phyloP scores from a whole-genome alignment of 2,797 vertebrate species.

The Onychomys torridus region DNA sequence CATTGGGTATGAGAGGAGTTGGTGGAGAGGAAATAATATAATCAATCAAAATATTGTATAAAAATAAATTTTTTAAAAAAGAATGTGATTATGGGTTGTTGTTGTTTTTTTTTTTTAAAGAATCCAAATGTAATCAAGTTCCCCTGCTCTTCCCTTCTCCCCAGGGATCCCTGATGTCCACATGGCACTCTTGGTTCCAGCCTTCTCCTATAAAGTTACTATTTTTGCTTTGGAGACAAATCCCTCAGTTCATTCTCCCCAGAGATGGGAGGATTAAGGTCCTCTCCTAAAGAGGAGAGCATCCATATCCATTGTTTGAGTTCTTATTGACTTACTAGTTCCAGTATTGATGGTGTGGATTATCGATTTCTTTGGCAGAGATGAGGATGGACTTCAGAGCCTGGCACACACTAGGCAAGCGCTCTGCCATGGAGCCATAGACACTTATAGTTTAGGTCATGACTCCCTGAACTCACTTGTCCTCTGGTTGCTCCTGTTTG shows the following conservation, averaged over 20 bases:
- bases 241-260: neutral
- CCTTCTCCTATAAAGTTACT: neutral
- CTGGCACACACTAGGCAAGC: neutral
- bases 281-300: neutral
- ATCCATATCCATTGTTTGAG: neutral
- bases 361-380: neutral
- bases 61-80: neutral
- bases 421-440: neutral
- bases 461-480: neutral
- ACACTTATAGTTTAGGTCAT: neutral
- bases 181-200: neutral
- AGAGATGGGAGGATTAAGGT: neutral
- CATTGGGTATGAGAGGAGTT: neutral
- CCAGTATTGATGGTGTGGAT: neutral
- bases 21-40: neutral
- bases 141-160: neutral
- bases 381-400: neutral
- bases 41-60: neutral
- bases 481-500: neutral
- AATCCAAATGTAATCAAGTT: neutral
- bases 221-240: neutral
- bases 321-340: neutral
- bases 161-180: neutral
- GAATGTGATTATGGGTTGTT: neutral
- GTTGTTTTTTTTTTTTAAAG: neutral